These are phyloP conservation scores for Malurus cyaneus DNA, from an alignment of 2,113 vertebrate species.

Conservation along the genomic window DNA sequence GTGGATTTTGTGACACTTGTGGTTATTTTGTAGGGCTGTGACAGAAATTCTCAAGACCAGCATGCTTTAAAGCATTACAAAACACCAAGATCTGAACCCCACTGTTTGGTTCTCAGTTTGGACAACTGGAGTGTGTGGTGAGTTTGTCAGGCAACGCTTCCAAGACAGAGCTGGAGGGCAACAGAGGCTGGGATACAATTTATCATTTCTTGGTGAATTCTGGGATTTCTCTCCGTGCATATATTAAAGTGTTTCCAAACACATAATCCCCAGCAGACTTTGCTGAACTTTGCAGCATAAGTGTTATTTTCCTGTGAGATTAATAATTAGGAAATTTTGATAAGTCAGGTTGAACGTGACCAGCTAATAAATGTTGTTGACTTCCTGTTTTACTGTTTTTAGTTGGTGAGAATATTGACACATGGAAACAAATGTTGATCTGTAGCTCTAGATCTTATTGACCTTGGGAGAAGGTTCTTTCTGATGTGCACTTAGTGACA, in stretches of 20 bases:
- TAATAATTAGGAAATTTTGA: neutral
- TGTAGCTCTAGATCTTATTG: neutral
- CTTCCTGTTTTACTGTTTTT: neutral
- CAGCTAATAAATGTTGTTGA: neutral
- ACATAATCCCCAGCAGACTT: neutral
- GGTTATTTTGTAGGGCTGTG: slow-evolving; percentile 84
- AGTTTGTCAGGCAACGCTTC: slow-evolving; percentile 58
- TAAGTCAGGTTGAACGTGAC: neutral
- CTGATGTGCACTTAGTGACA: neutral
- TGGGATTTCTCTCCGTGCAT: neutral
- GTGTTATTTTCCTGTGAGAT: neutral
- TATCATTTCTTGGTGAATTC: neutral
- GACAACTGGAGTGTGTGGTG: slow-evolving; percentile 94
- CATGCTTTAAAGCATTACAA: slow-evolving; percentile 90
- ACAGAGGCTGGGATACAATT: neutral
- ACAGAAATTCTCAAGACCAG: slow-evolving; percentile 82
- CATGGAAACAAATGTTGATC: neutral
- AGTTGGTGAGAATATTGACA: neutral
- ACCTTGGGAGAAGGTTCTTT: neutral
- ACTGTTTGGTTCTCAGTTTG: slow-evolving; percentile 89
- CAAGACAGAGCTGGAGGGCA: neutral
- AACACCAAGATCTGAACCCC: slow-evolving; percentile 87
- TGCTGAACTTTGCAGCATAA: neutral
- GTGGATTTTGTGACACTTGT: slow-evolving; percentile 40
- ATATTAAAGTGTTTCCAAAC: neutral